A percentile compares a stretch with the other conserved stretches of the same genome.
Evolutionary conservation across 2,888 invertebrate species (phyloP).

Genomic region (Pollenia amentaria): DNA sequence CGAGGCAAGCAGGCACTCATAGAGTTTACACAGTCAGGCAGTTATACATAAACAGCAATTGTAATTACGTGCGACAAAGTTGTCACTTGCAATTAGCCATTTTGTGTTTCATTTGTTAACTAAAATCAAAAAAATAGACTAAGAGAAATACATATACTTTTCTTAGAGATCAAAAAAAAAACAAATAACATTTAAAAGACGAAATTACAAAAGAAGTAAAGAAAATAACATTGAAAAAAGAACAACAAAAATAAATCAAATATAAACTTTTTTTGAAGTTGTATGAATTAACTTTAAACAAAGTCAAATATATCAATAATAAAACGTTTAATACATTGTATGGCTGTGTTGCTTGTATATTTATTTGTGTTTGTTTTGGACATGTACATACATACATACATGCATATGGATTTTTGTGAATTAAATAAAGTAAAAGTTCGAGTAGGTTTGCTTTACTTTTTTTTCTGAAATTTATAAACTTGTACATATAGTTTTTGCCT

Average conservation of each 20-base stretch:
- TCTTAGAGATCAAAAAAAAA: slow-evolving; percentile 35
- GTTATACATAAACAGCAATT: slow-evolving; percentile 73
- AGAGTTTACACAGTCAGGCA: slow-evolving; percentile 49
- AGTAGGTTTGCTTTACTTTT: background rate
- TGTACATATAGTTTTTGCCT: slow-evolving; percentile 1
- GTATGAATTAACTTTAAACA: background rate
- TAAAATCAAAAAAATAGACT: slow-evolving; percentile 22
- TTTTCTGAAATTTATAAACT: slow-evolving; percentile 25
- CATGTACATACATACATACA: slow-evolving; percentile 20
- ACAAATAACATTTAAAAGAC: background rate
- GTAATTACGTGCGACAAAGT: slow-evolving; percentile 76
- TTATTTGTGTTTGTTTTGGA: background rate
- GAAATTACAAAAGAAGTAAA: slow-evolving; percentile 38
- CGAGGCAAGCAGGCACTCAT: slow-evolving; percentile 38
- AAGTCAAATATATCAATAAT: background rate
- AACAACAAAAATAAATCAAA: slow-evolving; percentile 50
- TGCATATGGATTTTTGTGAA: slow-evolving; percentile 33
- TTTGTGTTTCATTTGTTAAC: slow-evolving; percentile 73
- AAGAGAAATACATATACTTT: background rate
- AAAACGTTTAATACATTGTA: background rate
- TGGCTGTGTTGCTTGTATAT: background rate
- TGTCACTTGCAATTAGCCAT: slow-evolving; percentile 77
- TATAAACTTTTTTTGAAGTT: slow-evolving; percentile 14
- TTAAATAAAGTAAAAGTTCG: slow-evolving; percentile 53
- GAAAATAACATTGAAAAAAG: slow-evolving; percentile 38